phyloP scores from a whole-genome alignment of 2,888 invertebrate species.

The Xanthorhoe designata region DNA sequence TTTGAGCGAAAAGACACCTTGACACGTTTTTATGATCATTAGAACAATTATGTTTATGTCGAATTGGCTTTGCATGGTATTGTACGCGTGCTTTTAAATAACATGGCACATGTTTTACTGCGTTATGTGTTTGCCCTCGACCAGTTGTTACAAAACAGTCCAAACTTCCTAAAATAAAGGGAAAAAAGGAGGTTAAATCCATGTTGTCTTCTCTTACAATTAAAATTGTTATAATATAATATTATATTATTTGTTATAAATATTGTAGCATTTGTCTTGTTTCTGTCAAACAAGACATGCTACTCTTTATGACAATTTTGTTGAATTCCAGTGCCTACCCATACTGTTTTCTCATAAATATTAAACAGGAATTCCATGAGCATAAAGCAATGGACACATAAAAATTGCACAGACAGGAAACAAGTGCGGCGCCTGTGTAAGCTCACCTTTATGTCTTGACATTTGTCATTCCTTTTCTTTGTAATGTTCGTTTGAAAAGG shows the following conservation, averaged over 20 bases:
- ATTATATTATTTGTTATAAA: not conserved
- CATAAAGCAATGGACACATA: slow-evolving; percentile 53
- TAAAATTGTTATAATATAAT: not conserved
- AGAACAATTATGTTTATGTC: too few relatives aligned
- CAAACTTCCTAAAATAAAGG: too few relatives aligned
- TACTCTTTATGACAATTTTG: slow-evolving; percentile 1
- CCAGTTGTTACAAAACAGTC: too few relatives aligned
- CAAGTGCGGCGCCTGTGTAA: slow-evolving; percentile 66
- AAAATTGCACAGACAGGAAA: slow-evolving; percentile 64
- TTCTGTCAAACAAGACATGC: not conserved
- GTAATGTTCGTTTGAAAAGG: slow-evolving; percentile 6
- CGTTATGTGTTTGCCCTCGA: too few relatives aligned
- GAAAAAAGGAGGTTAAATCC: too few relatives aligned
- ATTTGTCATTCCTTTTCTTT: slow-evolving; percentile 59
- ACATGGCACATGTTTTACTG: too few relatives aligned
- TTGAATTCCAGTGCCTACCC: not conserved
- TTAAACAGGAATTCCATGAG: slow-evolving; percentile 32
- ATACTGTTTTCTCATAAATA: slow-evolving; percentile 23
- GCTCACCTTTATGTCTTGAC: slow-evolving; percentile 58
- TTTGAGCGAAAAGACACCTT: not conserved
- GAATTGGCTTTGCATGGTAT: too few relatives aligned
- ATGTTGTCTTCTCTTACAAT: too few relatives aligned
- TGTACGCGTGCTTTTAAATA: too few relatives aligned
- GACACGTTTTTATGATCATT: not conserved
- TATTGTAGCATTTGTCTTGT: too few relatives aligned